Base-by-base conservation (phyloP, 2,797 vertebrate species). In the Atherinosoma microstoma region DNA sequence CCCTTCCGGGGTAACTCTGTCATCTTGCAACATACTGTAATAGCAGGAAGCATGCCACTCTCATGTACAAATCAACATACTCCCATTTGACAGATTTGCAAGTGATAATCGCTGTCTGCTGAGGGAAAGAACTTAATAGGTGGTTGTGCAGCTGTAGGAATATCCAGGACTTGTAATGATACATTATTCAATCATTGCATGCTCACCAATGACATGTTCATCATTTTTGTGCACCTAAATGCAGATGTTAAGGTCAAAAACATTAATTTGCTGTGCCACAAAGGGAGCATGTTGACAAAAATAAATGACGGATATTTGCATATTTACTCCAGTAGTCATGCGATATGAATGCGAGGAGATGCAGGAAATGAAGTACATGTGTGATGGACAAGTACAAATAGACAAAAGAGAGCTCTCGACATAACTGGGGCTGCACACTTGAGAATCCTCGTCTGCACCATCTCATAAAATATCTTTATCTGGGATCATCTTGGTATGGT, bases 1-100 rank as follows among this genome's bases (percentile, higher is more conserved):
- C 83, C 91, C 91, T 93, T 89, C 87, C 76, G 85, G 91, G 90
- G 84, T 85, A 91, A 85, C 85, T 47, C 89, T 92, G 90, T 93
- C 92, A 88, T 92, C 90, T 91, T 70, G 87, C 89, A 90, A 91
- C 86, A 83, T 78, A 82, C 86, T 89, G 90, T 90, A 90, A 92
- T 84, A 91, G 87, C 87, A 85, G 92, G 88, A 90, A 91, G 87
- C 88, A 78, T 78, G 73, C 64, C 49, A 75, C 83, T 83, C 80
- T 79, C 72, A 69, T 87, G 87, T 81, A 86, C 83, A 81, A 88
- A 85, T 87, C 84, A 68, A 88, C 82, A 83, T 68, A 71, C 72
- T 83, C 76, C 51, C 66, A 61, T 79, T 74, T 78, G 83, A 87
- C 65, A 67, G 73, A 67, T 82, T 84, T 73, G 78, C 58, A 38